Conservation (phyloP, 2,888 invertebrate species). For the Acrobasis consociella region DNA sequence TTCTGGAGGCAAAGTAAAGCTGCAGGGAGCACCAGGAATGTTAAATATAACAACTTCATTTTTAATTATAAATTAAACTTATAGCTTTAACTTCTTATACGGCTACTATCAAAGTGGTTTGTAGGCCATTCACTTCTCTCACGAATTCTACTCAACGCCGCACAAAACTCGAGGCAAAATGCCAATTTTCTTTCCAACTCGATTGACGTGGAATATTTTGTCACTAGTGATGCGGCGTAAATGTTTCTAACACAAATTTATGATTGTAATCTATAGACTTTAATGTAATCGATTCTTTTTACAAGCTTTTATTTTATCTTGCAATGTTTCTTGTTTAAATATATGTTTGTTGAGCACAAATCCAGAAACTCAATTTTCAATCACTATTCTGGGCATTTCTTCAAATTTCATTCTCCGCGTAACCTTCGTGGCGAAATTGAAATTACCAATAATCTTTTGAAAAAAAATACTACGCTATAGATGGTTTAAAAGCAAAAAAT, state of each 20-base stretch:
- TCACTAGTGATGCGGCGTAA: conserved; percentile 56
- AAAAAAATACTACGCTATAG: too few species aligned
- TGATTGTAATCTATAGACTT: too few species aligned
- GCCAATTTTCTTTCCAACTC: conserved; percentile 79
- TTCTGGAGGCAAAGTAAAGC: conserved; percentile 86
- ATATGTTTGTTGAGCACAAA: too few species aligned
- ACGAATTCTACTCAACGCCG: conserved; percentile 58
- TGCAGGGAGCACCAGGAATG: conserved; percentile 86
- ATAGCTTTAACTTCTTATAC: conserved; percentile 45
- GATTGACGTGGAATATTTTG: conserved; percentile 82
- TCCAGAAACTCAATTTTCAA: too few species aligned
- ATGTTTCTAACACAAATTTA: neutral
- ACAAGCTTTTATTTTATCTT: too few species aligned
- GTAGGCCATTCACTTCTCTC: conserved; percentile 70
- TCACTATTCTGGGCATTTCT: too few species aligned
- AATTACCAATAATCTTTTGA: too few species aligned
- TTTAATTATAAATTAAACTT: conserved; percentile 49
- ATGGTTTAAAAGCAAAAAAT: too few species aligned
- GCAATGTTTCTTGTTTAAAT: too few species aligned
- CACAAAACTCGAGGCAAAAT: conserved; percentile 65
- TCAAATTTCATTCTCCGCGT: too few species aligned
- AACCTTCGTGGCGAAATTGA: too few species aligned
- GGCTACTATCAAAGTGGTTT: conserved; percentile 54
- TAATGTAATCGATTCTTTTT: too few species aligned
- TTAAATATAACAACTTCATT: conserved; percentile 87